A percentile compares a stretch with the other conserved stretches of the same genome.
Evolutionary conservation across 2,888 invertebrate species (phyloP).

Genomic region (Shargacucullia verbasci): DNA sequence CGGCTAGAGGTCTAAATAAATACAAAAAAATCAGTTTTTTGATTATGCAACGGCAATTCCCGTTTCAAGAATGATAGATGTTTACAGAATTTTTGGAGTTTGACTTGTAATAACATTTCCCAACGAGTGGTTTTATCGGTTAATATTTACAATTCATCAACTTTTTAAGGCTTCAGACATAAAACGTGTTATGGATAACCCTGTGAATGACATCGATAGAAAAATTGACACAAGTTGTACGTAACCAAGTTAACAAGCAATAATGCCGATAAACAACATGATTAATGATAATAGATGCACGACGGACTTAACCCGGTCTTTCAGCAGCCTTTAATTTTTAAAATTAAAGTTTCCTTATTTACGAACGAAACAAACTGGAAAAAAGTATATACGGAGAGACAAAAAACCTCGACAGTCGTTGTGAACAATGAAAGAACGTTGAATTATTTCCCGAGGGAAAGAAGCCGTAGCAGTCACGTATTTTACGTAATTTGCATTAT

Average conservation of each 20-base stretch:
- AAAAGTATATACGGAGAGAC: conserved; percentile 21
- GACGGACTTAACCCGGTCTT: conserved; percentile 16
- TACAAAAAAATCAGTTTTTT: neutral
- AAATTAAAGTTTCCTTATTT: conserved; percentile 15
- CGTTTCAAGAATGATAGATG: conserved; percentile 5
- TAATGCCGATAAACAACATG: conserved; percentile 52
- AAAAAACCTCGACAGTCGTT: conserved; percentile 15
- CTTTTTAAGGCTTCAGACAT: conserved; percentile 33
- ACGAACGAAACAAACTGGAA: conserved; percentile 19
- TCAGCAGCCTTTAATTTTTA: conserved; percentile 15
- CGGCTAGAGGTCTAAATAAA: neutral
- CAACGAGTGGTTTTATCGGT: conserved; percentile 29
- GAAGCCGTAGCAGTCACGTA: conserved; percentile 54
- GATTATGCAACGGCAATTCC: conserved; percentile 7
- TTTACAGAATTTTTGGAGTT: conserved; percentile 20
- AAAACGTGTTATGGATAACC: conserved; percentile 38
- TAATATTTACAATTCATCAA: conserved; percentile 45
- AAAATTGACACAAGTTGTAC: conserved; percentile 49
- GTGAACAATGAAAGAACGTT: conserved; percentile 38
- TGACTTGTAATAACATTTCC: conserved; percentile 18
- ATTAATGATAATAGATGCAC: conserved; percentile 60
- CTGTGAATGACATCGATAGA: conserved; percentile 30
- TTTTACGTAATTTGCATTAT: conserved; percentile 70
- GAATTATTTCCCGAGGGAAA: conserved; percentile 57
- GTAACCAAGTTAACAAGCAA: no score